Percentiles rank a stretch among this genome's conserved stretches.
phyloP scores from a whole-genome alignment of 1,140 invertebrate species.

The Eulimnadia texana region DNA sequence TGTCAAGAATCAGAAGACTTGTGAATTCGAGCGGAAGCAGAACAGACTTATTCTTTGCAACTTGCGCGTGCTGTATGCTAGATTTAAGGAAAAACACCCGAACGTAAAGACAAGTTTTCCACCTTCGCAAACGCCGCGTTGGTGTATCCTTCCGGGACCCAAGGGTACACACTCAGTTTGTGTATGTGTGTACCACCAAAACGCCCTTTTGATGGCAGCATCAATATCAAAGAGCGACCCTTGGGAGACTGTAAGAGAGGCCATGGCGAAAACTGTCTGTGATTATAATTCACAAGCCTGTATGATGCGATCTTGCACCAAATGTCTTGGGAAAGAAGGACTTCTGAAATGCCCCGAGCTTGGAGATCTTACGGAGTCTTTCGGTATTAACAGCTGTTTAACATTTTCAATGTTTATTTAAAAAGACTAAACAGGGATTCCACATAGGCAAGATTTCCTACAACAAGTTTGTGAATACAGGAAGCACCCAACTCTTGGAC shows the following conservation, averaged over 20 bases:
- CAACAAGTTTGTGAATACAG: neutral
- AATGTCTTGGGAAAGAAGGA: neutral
- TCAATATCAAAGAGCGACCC: neutral
- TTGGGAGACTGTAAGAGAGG: neutral
- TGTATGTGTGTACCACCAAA: neutral
- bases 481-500: neutral
- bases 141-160: neutral
- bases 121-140: neutral
- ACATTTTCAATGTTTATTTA: neutral
- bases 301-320: neutral
- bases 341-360: too few species aligned
- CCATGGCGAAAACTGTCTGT: neutral
- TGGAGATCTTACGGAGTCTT: too few species aligned
- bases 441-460: neutral
- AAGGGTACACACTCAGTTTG: conserved; percentile 2
- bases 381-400: too few species aligned
- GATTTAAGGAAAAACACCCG: too few species aligned
- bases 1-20: neutral
- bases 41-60: neutral
- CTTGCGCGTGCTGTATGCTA: neutral
- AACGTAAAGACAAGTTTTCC: too few species aligned
- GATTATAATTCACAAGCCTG: neutral
- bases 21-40: neutral
- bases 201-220: conserved; percentile 1
- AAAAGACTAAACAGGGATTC: neutral